Percentiles rank a stretch among this genome's conserved stretches.
These are phyloP conservation scores for Lophius piscatorius DNA, from an alignment of 2,113 vertebrate genomes.

Conservation along the genomic window DNA sequence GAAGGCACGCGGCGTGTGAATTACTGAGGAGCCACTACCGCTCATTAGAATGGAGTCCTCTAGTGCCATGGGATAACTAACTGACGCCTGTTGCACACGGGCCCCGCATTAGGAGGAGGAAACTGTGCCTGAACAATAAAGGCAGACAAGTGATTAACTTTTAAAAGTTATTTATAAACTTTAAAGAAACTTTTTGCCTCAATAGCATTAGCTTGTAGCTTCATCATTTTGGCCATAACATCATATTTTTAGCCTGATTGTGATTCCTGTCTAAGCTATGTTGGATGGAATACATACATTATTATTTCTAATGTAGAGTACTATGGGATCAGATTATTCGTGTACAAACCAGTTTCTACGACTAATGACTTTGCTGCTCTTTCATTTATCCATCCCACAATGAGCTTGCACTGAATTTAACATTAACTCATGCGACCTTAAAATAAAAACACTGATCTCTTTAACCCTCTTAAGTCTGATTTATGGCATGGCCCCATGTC, in stretches of 20 bases:
- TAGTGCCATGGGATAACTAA: conserved; percentile 76
- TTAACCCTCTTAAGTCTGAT: neutral
- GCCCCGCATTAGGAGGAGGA: conserved; percentile 61
- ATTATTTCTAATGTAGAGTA: neutral
- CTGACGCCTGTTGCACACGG: conserved; percentile 79
- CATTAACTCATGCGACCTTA: conserved; percentile 15
- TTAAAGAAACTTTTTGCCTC: neutral
- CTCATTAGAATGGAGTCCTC: conserved; percentile 79
- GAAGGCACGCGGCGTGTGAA: conserved; percentile 88
- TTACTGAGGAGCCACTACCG: conserved; percentile 77
- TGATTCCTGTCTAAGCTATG: conserved; percentile 1
- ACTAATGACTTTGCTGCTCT: neutral
- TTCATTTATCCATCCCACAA: conserved; percentile 8
- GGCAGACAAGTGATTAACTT: conserved; percentile 51
- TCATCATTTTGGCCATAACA: conserved; percentile 5
- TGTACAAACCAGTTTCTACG: conserved; percentile 31
- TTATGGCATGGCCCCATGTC: conserved; percentile 3
- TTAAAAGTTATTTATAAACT: conserved; percentile 36
- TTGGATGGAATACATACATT: conserved; percentile 1
- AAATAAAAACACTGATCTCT: neutral
- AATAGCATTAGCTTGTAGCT: neutral
- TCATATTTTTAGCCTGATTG: neutral
- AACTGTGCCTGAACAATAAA: conserved; percentile 59
- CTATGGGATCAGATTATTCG: neutral
- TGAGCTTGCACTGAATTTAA: conserved; percentile 23